Evolutionary conservation across 1,140 invertebrate genomes (phyloP).

Genomic region (Drosophila jambulina): DNA sequence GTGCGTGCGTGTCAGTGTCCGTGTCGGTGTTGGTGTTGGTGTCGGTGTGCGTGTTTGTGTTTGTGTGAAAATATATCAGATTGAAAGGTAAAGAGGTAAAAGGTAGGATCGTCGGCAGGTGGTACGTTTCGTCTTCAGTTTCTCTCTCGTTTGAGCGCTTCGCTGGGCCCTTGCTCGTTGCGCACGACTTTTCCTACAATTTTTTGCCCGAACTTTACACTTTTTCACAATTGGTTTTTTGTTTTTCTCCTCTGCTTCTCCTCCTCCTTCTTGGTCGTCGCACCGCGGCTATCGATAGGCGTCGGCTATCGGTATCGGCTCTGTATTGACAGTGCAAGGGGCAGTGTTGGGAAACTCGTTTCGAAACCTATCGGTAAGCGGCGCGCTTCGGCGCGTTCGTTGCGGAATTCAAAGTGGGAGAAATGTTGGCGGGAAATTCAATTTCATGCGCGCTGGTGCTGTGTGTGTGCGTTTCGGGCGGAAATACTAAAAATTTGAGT

Average conservation of each 20-base stretch:
- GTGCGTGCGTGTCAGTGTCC: constrained; percentile 19
- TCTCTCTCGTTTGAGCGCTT: constrained; percentile 27
- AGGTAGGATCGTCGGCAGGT: constrained; percentile 43
- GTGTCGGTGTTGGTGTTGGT: constrained; percentile 13
- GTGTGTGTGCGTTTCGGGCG: constrained; percentile 13
- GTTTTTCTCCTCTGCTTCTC: constrained; percentile 59
- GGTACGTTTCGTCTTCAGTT: constrained; percentile 40
- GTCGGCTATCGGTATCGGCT: constrained; percentile 1
- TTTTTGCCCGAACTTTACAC: constrained; percentile 62
- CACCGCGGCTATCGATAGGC: constrained; percentile 23
- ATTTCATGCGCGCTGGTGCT: neutral
- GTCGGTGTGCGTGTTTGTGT: constrained; percentile 12
- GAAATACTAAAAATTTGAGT: constrained; percentile 33
- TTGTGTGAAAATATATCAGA: constrained; percentile 34
- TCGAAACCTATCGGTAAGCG: neutral
- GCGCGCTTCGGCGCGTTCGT: neutral
- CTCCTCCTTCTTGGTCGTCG: constrained; percentile 46
- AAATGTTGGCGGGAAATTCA: neutral
- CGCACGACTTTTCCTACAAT: constrained; percentile 14
- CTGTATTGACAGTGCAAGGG: neutral
- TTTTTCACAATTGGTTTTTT: constrained; percentile 75
- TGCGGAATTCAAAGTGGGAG: constrained; percentile 3
- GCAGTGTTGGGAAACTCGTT: constrained; percentile 8
- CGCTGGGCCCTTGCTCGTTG: constrained; percentile 6
- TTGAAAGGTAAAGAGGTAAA: constrained; percentile 22